These are phyloP conservation scores for Myopa tessellatipennis DNA, from an alignment of 2,888 invertebrate genomes.

Conservation along the genomic window DNA sequence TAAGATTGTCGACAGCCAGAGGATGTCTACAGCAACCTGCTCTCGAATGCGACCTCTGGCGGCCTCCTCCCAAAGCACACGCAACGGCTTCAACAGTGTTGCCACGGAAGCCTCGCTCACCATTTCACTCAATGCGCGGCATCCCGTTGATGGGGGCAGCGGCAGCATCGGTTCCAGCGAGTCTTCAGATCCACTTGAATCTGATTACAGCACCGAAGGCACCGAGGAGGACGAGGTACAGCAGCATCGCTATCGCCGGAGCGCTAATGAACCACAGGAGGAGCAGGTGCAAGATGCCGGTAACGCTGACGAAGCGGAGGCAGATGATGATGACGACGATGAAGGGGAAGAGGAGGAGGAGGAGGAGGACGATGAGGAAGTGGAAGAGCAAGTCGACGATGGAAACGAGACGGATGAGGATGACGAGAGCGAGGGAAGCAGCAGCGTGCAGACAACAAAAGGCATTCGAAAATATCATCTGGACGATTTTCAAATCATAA, in stretches of 20 bases:
- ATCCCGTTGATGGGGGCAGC: conserved; percentile 42
- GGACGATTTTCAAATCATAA: conserved; percentile 86
- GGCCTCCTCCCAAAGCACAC: conserved; percentile 32
- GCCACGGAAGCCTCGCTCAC: conserved; percentile 60
- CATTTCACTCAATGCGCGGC: conserved; percentile 51
- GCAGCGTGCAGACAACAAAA: conserved; percentile 63
- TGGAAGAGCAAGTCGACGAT: conserved; percentile 58
- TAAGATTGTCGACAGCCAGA: conserved; percentile 26
- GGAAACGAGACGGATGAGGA: conserved; percentile 62
- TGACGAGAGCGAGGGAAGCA: conserved; percentile 67
- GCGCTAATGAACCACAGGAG: conserved; percentile 42
- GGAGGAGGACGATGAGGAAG: conserved; percentile 57
- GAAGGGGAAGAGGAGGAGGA: conserved; percentile 57
- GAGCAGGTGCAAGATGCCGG: conserved; percentile 47
- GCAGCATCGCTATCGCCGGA: conserved; percentile 18
- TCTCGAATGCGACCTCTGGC: conserved; percentile 59
- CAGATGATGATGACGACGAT: conserved; percentile 50
- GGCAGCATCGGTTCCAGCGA: conserved; percentile 61
- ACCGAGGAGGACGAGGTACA: conserved; percentile 54
- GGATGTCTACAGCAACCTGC: conserved; percentile 65
- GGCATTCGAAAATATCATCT: conserved; percentile 73
- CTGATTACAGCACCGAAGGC: conserved; percentile 64
- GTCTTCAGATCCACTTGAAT: conserved; percentile 66
- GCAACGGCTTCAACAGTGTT: conserved; percentile 42
- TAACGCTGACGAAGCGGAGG: conserved; percentile 47